Conservation (phyloP, 2,888 invertebrate genomes). For the Pardosa pseudoannulata region DNA sequence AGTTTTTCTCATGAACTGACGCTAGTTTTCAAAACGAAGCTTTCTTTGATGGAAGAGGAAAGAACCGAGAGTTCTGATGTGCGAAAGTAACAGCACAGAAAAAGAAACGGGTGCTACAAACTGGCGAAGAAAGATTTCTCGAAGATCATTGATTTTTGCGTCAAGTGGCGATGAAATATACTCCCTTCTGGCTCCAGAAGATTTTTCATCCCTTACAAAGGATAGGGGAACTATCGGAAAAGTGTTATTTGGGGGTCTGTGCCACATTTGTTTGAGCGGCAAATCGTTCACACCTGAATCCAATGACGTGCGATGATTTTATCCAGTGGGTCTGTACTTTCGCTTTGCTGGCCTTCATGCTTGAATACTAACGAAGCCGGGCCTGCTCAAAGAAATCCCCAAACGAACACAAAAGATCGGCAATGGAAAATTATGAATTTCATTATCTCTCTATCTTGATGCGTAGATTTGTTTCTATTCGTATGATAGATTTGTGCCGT, state of each 20-base stretch:
- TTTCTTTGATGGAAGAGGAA: not conserved
- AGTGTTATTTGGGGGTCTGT: slow-evolving; percentile 44
- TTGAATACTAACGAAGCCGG: not conserved
- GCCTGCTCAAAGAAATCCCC: too few species aligned
- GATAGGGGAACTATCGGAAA: slow-evolving; percentile 64
- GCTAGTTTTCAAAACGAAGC: too few species aligned
- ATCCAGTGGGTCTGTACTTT: not conserved
- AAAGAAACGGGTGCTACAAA: slow-evolving; percentile 1
- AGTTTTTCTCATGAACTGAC: too few species aligned
- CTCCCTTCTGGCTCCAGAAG: slow-evolving; percentile 32
- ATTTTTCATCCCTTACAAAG: slow-evolving; percentile 64
- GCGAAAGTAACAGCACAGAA: not conserved
- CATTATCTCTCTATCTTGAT: too few species aligned
- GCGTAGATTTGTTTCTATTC: too few species aligned
- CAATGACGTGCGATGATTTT: slow-evolving; percentile 18
- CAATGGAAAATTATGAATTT: too few species aligned
- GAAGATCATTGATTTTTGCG: slow-evolving; percentile 58
- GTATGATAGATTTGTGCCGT: too few species aligned
- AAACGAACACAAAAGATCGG: too few species aligned
- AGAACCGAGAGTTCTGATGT: not conserved
- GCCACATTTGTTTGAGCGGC: slow-evolving; percentile 43
- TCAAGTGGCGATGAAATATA: slow-evolving; percentile 65
- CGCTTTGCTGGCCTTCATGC: not conserved
- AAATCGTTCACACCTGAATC: slow-evolving; percentile 36
- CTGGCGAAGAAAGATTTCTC: slow-evolving; percentile 15